Conservation (phyloP, 2,797 vertebrate species). For the Liparis tanakae region DNA sequence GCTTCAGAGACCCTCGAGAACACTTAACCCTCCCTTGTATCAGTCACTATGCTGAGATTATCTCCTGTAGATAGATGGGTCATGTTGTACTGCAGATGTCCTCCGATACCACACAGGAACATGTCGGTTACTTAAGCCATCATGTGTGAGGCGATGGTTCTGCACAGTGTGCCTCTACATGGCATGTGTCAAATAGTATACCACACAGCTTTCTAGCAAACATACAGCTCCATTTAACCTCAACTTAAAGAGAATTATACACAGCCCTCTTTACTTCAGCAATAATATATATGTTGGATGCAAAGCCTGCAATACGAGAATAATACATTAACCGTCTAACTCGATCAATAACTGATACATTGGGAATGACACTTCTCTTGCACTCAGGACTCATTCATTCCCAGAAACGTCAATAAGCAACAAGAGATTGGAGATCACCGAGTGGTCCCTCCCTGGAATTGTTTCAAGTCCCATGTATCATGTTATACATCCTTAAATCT, state of each 20-base stretch:
- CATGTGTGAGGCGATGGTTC: background rate
- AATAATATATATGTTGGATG: slow-evolving; percentile 44
- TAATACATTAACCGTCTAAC: slow-evolving; percentile 60
- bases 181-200: slow-evolving; percentile 8
- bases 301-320: slow-evolving; percentile 46
- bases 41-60: slow-evolving; percentile 23
- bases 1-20: slow-evolving; percentile 30
- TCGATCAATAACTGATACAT: slow-evolving; percentile 63
- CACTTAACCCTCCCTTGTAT: slow-evolving; percentile 17
- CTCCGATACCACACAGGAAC: background rate
- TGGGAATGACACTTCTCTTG: slow-evolving; percentile 45
- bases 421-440: too few relatives aligned
- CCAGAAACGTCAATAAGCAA: too few relatives aligned
- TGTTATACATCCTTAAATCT: slow-evolving; percentile 37
- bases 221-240: slow-evolving; percentile 16
- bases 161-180: background rate
- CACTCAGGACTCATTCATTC: too few relatives aligned
- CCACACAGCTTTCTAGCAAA: slow-evolving; percentile 4
- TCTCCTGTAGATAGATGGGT: slow-evolving; percentile 13
- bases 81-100: background rate
- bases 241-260: background rate
- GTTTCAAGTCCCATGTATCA: slow-evolving; percentile 54
- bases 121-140: background rate
- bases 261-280: slow-evolving; percentile 22
- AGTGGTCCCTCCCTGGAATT: slow-evolving; percentile 31